Conservation (phyloP, 1,140 invertebrate genomes). For the Cyclargus thomasi region DNA sequence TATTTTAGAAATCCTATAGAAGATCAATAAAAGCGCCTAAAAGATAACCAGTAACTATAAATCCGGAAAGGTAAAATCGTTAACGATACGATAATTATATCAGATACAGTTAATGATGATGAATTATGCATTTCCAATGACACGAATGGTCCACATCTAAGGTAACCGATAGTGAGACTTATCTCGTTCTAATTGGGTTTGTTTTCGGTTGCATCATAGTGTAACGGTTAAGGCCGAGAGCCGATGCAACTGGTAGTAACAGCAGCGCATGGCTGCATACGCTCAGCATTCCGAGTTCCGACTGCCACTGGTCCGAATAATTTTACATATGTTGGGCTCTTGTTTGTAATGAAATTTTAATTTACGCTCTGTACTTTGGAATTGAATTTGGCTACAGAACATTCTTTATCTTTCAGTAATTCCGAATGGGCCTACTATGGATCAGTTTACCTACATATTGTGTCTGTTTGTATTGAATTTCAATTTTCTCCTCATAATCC, state of each 20-base stretch:
- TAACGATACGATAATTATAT: not conserved
- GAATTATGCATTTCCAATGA: slow-evolving; percentile 1
- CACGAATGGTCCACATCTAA: not conserved
- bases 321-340: not conserved
- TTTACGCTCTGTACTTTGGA: too few relatives aligned
- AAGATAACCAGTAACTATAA: not conserved
- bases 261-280: slow-evolving; percentile 24
- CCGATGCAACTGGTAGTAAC: slow-evolving; percentile 19
- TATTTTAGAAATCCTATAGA: slow-evolving; percentile 1
- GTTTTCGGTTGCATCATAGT: slow-evolving; percentile 18
- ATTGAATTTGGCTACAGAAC: not conserved
- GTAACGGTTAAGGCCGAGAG: slow-evolving; percentile 26
- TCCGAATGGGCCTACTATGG: too few relatives aligned
- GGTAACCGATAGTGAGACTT: not conserved
- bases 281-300: slow-evolving; percentile 23
- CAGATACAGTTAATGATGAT: slow-evolving; percentile 1
- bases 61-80: not conserved
- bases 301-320: slow-evolving; percentile 10
- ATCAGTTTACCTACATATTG: too few relatives aligned
- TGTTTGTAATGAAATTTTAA: too few relatives aligned
- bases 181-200: slow-evolving; percentile 16
- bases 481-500: too few relatives aligned
- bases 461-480: too few relatives aligned
- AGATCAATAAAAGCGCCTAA: not conserved
- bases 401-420: too few relatives aligned